Base-by-base conservation (phyloP, 1,140 invertebrate species). In the Homarus americanus region DNA sequence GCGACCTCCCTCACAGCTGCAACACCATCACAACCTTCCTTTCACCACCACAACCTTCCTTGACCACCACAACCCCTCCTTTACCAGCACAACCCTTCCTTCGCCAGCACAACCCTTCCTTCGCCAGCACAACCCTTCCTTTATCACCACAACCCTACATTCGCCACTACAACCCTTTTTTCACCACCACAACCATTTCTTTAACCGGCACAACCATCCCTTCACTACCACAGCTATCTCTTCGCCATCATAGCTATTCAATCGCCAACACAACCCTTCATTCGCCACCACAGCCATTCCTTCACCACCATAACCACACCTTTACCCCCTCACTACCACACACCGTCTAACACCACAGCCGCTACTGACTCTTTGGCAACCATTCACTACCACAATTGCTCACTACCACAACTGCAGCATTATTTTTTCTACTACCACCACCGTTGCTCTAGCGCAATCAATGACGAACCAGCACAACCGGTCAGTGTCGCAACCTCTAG, bases 1-100 rank as follows among this genome's bases (percentile, higher is more conserved):
- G 86, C 78, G 76, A 88, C 76, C 86, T 88, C 78, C 86, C 76
- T 86, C 83, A 86, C 69, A 76, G 83, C 83, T 86, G 83, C 83
- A 86, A 63, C 72, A 86, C 83, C 72, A 83, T 7, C 44, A 49
- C 44, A 7, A 49, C 12, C 44, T 49, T 15, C 44, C 5, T n/a
- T n/a, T 15, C 5, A 15, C 44, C 44, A 49, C 5, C 44, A 49
- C 44, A 49, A 49, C 12, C 12, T 7, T 49, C 44, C 44, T 49
- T 15, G 4, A 69, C 32, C 66, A 28, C n/a, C n/a, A n/a, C n/a
- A n/a, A n/a, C n/a, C n/a, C n/a, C n/a, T n/a, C n/a, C n/a, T n/a
- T n/a, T n/a, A n/a, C n/a, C n/a, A n/a, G n/a, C n/a, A n/a, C n/a
- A n/a, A n/a, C n/a, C n/a, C n/a, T n/a, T n/a, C n/a, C n/a, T n/a